phyloP scores from a whole-genome alignment of 2,113 vertebrate species.

The Philantomba maxwellii region DNA sequence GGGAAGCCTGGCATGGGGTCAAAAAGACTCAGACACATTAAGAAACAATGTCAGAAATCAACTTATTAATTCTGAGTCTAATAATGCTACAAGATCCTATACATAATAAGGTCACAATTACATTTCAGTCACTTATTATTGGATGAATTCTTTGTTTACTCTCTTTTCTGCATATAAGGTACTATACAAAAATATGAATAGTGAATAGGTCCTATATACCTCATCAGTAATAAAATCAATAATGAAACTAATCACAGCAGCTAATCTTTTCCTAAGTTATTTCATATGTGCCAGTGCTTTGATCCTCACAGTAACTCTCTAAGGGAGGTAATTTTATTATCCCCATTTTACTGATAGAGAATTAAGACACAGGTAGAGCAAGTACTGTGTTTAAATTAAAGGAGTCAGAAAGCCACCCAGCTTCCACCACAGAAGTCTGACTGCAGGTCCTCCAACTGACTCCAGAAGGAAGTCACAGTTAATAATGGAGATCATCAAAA shows the following conservation, averaged over 20 bases:
- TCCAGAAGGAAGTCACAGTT: neutral
- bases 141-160: neutral
- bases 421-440: neutral
- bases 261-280: neutral
- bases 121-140: neutral
- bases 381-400: neutral
- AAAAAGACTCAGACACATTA: neutral
- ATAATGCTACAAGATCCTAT: neutral
- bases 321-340: neutral
- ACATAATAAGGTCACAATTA: neutral
- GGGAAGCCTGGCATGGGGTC: neutral
- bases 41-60: neutral
- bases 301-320: neutral
- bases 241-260: neutral
- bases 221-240: neutral
- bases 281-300: neutral
- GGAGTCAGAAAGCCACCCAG: neutral
- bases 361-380: neutral
- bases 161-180: neutral
- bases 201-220: neutral
- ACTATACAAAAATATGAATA: neutral
- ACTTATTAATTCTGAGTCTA: neutral
- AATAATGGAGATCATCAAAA: neutral
- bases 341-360: neutral
- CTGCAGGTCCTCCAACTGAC: neutral